These are phyloP conservation scores for Ailuropoda melanoleuca DNA, from an alignment of 2,113 vertebrate species.

Conservation along the genomic window DNA sequence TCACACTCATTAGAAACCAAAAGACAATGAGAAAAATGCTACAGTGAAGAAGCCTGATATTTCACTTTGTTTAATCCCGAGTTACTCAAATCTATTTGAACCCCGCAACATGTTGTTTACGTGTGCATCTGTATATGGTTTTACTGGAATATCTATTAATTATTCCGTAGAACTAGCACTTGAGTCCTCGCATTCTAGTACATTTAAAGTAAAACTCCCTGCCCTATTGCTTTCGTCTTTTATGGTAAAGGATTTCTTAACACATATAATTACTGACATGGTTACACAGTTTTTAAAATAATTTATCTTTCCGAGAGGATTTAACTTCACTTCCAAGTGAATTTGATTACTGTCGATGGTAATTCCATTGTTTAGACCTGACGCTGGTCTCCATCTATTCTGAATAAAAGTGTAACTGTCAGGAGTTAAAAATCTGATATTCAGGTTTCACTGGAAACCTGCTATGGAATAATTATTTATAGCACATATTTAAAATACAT, in stretches of 20 bases:
- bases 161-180: not conserved
- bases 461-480: not conserved
- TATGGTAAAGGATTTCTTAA: constrained; percentile 34
- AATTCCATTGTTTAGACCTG: not conserved
- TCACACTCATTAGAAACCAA: not conserved
- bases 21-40: not conserved
- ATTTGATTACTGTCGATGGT: not conserved
- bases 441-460: not conserved
- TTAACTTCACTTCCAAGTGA: not conserved
- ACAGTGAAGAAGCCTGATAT: not conserved
- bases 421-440: not conserved
- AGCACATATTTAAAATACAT: not conserved
- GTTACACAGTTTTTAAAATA: constrained; percentile 29
- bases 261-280: not conserved
- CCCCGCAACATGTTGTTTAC: not conserved
- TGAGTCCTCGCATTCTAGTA: not conserved
- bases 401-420: not conserved
- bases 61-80: not conserved
- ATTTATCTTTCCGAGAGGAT: constrained; percentile 1
- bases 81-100: not conserved
- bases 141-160: not conserved
- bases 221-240: constrained; percentile 12
- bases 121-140: not conserved
- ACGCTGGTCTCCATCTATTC: not conserved
- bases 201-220: not conserved